phyloP scores from a whole-genome alignment of 2,797 vertebrate species.

The Selene dorsalis region DNA sequence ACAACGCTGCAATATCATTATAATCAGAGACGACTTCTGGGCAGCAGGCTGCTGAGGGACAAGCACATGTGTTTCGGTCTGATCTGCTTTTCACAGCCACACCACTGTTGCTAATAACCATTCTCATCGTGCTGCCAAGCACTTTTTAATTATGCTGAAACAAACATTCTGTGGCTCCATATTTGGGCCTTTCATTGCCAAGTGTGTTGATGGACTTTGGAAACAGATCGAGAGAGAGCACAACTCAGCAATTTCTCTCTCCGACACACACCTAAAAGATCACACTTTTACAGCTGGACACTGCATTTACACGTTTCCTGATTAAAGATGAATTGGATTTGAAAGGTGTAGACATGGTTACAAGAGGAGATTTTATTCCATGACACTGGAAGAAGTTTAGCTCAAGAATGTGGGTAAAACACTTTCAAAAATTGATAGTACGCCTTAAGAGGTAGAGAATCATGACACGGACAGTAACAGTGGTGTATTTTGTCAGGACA shows the following conservation, averaged over 20 bases:
- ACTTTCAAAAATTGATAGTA: not conserved
- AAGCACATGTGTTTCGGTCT: slow-evolving; percentile 56
- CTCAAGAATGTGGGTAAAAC: not conserved
- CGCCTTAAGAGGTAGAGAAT: not conserved
- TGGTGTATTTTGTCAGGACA: slow-evolving; percentile 20
- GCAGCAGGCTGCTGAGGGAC: slow-evolving; percentile 43
- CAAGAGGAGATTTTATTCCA: not conserved
- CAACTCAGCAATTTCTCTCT: slow-evolving; percentile 51
- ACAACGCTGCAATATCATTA: slow-evolving; percentile 51
- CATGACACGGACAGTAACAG: slow-evolving; percentile 21
- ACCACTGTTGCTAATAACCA: slow-evolving; percentile 71
- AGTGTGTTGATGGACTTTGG: slow-evolving; percentile 63
- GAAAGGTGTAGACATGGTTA: slow-evolving; percentile 16
- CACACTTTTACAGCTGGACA: slow-evolving; percentile 6
- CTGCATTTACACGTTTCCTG: slow-evolving; percentile 26
- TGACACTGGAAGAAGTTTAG: not conserved
- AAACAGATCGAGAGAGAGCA: slow-evolving; percentile 63
- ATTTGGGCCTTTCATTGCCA: slow-evolving; percentile 65
- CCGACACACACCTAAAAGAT: not conserved
- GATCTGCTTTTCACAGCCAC: slow-evolving; percentile 62
- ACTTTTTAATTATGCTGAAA: slow-evolving; percentile 77
- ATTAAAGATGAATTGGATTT: slow-evolving; percentile 45
- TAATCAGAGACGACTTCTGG: slow-evolving; percentile 56
- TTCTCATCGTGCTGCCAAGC: slow-evolving; percentile 61
- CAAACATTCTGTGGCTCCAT: slow-evolving; percentile 68